Evolutionary conservation across 2,797 vertebrate species (phyloP).

Genomic region (Xenopus petersii): DNA sequence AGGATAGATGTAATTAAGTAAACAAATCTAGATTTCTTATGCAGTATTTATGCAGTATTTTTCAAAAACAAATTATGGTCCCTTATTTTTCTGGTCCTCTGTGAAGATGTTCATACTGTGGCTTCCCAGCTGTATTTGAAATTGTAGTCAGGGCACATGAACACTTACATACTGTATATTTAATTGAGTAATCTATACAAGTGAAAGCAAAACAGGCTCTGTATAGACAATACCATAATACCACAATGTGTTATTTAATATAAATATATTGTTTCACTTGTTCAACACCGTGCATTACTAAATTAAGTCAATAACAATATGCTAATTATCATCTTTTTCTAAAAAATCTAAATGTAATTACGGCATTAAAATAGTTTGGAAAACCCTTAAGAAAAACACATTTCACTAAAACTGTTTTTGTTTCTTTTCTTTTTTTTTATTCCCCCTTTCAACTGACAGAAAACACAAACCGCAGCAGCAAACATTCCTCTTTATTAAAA

Average conservation of each 20-base stretch:
- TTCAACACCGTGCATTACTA: not conserved
- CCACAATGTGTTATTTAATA: not conserved
- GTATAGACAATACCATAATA: too few relatives aligned
- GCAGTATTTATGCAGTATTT: too few relatives aligned
- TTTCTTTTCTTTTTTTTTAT: not conserved
- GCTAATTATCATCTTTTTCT: not conserved
- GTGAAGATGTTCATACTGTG: too few relatives aligned
- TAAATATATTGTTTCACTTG: not conserved
- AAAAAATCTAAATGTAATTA: not conserved
- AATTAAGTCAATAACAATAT: not conserved
- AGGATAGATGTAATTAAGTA: too few relatives aligned
- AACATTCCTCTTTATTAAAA: slow-evolving; percentile 44
- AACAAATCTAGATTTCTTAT: too few relatives aligned
- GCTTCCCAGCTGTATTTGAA: not conserved
- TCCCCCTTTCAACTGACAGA: not conserved
- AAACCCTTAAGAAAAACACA: not conserved
- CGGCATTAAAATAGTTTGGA: not conserved
- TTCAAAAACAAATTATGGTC: too few relatives aligned
- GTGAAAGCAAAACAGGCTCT: not conserved
- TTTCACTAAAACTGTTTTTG: not conserved
- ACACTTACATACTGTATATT: not conserved
- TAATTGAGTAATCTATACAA: not conserved
- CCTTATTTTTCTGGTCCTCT: too few relatives aligned
- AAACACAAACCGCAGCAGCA: slow-evolving; percentile 33
- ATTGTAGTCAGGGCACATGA: not conserved